These are phyloP conservation scores for Argynnis bischoffii DNA, from an alignment of 2,888 invertebrate species.

Conservation along the genomic window DNA sequence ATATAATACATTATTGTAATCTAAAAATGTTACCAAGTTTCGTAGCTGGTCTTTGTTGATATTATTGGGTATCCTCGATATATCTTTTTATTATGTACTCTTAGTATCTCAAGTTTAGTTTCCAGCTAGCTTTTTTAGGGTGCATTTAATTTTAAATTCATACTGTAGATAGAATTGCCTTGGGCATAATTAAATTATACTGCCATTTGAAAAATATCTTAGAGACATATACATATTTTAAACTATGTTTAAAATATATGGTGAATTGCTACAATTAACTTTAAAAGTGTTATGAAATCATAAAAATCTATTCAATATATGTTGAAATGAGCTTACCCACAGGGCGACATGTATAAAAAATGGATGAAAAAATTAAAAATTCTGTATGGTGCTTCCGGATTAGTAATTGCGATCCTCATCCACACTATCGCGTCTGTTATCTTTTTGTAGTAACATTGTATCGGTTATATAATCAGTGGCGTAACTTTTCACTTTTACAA, in stretches of 20 bases:
- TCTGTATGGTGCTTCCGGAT: neutral
- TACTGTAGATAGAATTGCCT: constrained; percentile 27
- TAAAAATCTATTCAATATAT: neutral
- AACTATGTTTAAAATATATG: neutral
- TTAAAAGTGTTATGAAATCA: neutral
- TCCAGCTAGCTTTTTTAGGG: constrained; percentile 27
- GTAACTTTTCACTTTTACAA: neutral
- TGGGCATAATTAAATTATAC: constrained; percentile 21
- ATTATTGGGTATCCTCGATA: constrained; percentile 2
- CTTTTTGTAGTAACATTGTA: neutral
- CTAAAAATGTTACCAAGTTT: constrained; percentile 20
- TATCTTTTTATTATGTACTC: neutral
- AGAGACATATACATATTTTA: neutral
- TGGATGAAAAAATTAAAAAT: too few relatives aligned
- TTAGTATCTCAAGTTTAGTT: constrained; percentile 21
- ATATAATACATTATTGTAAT: constrained; percentile 15
- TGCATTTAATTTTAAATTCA: constrained; percentile 33
- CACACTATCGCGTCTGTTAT: neutral
- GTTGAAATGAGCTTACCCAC: neutral
- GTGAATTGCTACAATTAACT: neutral
- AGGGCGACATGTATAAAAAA: too few relatives aligned
- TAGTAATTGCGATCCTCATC: neutral
- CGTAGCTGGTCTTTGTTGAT: constrained; percentile 13
- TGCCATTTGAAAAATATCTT: constrained; percentile 8
- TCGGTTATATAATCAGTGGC: neutral